Conservation (phyloP, 2,113 vertebrate species). For the Theropithecus gelada region DNA sequence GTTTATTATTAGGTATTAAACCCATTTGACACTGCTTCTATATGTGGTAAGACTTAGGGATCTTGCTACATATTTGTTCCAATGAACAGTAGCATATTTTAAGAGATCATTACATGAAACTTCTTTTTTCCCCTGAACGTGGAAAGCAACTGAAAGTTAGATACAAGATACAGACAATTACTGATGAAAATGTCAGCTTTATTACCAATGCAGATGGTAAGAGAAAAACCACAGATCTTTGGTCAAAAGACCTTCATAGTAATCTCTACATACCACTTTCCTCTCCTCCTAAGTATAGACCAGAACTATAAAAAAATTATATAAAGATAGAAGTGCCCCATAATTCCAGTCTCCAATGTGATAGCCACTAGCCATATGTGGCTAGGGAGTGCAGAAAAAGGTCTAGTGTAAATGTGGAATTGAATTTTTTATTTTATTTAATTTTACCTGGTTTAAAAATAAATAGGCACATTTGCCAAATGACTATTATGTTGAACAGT, state of each 20-base stretch:
- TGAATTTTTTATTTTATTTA: not conserved
- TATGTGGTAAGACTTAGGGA: not conserved
- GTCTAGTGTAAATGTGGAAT: not conserved
- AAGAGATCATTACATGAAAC: not conserved
- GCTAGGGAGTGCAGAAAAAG: not conserved
- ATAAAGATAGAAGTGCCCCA: not conserved
- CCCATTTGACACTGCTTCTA: not conserved
- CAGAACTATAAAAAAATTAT: not conserved
- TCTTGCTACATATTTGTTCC: not conserved
- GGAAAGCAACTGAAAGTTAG: not conserved
- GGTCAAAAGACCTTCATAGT: not conserved
- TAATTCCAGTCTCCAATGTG: not conserved
- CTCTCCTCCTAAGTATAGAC: not conserved
- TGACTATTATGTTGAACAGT: not conserved
- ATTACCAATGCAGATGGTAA: not conserved
- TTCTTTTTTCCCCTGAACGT: not conserved
- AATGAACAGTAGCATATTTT: not conserved
- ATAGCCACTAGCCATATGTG: not conserved
- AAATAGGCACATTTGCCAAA: not conserved
- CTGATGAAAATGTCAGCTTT: not conserved
- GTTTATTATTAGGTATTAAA: not conserved
- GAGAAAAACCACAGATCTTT: not conserved
- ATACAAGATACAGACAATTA: not conserved
- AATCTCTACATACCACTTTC: not conserved
- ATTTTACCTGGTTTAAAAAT: not conserved